Evolutionary conservation across 2,113 vertebrate genomes (phyloP), one percentile per base, ranked within the genome.

Genomic region (Hippocampus abdominalis): DNA sequence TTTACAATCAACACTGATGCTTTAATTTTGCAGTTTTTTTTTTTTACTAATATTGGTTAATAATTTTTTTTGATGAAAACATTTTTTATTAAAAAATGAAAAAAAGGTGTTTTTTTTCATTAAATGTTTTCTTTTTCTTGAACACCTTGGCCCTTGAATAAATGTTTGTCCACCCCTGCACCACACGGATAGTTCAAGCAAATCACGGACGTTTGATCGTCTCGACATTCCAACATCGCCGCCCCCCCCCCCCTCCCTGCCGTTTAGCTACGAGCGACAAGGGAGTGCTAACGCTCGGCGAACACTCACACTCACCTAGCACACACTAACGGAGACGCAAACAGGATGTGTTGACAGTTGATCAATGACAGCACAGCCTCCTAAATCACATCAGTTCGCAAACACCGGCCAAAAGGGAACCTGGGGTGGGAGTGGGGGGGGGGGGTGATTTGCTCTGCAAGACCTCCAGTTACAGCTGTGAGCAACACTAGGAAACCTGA

Each of bases 301-400:
- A 70, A 56, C 63, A 60, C 61, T 48, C 68, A 54, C 48, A 66
- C 68, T 53, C 69, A 44, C 16, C 10, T 3, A 25, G 40, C 64
- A 49, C 44, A 32, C 3, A 25, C 46, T 66, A 20, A 46, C 63
- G 27, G 40, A 64, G 21, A 56, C 0, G 36, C 75, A 81, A 86
- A 84, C 73, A 82, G 82, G 78, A 88, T 53, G 77, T 84, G 74
- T 70, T 79, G 71, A 44, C n/a, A 64, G 72, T 82, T 68, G n/a
- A 71, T 68, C 46, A 69, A 62, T 70, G 70, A 76, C 70, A 68
- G 57, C 77, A 64, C 5, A 20, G 21, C 53, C 54, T 8, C 67
- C 56, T 69, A 75, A 78, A 67, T 71, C 60, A 42, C 72, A 59
- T 3, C 64, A 66, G 64, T 70, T 36, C 67, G 42, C 56, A 11